Evolutionary conservation across 2,113 vertebrate species (phyloP).

Genomic region (Pardalotus punctatus): DNA sequence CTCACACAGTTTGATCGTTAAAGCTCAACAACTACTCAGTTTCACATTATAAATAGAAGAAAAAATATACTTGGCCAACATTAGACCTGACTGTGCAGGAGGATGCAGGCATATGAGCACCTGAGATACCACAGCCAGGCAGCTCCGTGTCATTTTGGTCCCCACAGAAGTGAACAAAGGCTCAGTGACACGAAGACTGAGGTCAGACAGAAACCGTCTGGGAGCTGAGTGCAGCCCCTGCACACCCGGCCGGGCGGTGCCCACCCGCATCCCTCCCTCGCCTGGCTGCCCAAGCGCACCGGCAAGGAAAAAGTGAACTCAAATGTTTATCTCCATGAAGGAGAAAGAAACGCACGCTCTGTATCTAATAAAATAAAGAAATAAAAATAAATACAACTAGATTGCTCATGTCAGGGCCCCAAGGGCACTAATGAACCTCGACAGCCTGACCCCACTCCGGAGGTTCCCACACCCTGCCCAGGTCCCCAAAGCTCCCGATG

Average conservation of each 20-base stretch:
- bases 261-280: not conserved
- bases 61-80: constrained; percentile 38
- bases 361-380: not conserved
- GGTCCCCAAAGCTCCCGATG: fast-evolving
- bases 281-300: not conserved
- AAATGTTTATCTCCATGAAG: not conserved
- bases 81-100: not conserved
- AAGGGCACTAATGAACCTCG: not conserved
- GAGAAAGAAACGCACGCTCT: not conserved
- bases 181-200: not conserved
- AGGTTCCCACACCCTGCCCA: not conserved
- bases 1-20: not conserved
- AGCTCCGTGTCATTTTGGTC: not conserved
- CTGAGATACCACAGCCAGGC: not conserved
- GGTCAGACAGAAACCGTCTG: not conserved
- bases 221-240: not conserved
- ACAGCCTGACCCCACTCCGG: fast-evolving
- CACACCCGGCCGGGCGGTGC: no score
- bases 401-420: not conserved
- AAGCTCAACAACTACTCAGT: not conserved
- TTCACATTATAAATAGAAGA: constrained; percentile 35
- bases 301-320: not conserved
- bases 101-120: not conserved
- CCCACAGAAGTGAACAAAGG: not conserved
- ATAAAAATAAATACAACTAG: not conserved